Evolutionary conservation across 2,888 invertebrate species (phyloP).

Genomic region (Plusia festucae): DNA sequence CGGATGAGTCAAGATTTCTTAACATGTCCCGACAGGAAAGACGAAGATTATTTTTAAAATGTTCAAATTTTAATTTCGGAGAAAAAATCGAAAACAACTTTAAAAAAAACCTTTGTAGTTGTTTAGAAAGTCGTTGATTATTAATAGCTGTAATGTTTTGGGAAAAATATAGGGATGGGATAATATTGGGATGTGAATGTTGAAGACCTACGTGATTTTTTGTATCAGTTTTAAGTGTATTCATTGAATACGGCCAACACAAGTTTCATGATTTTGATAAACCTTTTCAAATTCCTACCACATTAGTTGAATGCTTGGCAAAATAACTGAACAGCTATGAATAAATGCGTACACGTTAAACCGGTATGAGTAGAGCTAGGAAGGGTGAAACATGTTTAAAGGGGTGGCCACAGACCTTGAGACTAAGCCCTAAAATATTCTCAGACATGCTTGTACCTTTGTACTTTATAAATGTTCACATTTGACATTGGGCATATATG

Average conservation of each 20-base stretch:
- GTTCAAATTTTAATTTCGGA: conserved; percentile 11
- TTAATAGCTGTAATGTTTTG: too few species aligned
- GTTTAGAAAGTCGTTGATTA: too few species aligned
- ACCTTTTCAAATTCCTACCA: too few species aligned
- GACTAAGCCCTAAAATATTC: not conserved
- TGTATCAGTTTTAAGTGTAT: too few species aligned
- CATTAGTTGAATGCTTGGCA: not conserved
- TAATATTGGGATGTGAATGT: too few species aligned
- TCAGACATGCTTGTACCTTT: too few species aligned
- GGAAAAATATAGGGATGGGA: too few species aligned
- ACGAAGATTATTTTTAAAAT: conserved; percentile 47
- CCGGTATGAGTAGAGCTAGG: conserved; percentile 29
- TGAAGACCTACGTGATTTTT: too few species aligned
- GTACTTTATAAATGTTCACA: too few species aligned
- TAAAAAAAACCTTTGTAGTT: not conserved
- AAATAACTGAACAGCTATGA: conserved; percentile 21
- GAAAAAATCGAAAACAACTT: not conserved
- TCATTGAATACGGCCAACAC: too few species aligned
- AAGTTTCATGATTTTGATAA: too few species aligned
- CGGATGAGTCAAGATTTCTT: conserved; percentile 63
- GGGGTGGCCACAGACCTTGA: conserved; percentile 28
- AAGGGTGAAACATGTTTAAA: conserved; percentile 8
- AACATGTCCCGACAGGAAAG: conserved; percentile 67
- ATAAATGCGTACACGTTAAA: conserved; percentile 17
- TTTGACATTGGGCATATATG: too few species aligned